Base-by-base conservation (phyloP, 2,797 vertebrate species). In the Iguana delicatissima region DNA sequence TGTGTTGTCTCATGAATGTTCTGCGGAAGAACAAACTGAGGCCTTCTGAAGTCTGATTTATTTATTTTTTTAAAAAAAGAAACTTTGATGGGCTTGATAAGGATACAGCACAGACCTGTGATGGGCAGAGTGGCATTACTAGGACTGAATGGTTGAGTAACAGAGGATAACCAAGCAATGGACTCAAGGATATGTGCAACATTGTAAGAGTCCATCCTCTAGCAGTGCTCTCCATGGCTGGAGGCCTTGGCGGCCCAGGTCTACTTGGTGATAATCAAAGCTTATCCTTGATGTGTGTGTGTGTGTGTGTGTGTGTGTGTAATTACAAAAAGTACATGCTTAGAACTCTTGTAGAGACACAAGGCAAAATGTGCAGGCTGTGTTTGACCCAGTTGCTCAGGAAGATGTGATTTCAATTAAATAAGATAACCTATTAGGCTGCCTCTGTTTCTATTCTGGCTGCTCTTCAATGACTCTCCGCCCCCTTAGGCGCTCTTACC, bases 391-490 rank as follows among this genome's bases (percentile, higher is more conserved):
- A 86, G 9, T 76, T 74, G 38, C 38, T 64, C 85, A 86, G 7
- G 4, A 46, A 62, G 35, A 46, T 29, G 32, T 32, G 73, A 46
- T 86, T 87, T 50, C 38, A 32, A 29, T 79, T 87, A 79, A 77
- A 64, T 64, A 87, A 77, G 26, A 1, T 42, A 82, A 59, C n/a
- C 80, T 62, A 81, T 81, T 62, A 83, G 35, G 35, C 24, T 83
- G 35, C 80, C 80, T 81, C 80, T 22, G 85, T 76, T 86, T 76
- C 42, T 38, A 59, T 86, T 76, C 85, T 86, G 85, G 73, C 72
- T 59, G 35, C 85, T 22, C 73, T 87, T 87, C 55, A 87, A 87
- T 77, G 73, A 62, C 5, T 87, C 12, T 32, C 59, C 42, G 55
- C 35, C 16, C 35, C 73, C n/a, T 29, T 29, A 86, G 85, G 72